These are phyloP conservation scores for Drosophila mercatorum DNA, from an alignment of 2,888 invertebrate genomes.

Conservation along the genomic window DNA sequence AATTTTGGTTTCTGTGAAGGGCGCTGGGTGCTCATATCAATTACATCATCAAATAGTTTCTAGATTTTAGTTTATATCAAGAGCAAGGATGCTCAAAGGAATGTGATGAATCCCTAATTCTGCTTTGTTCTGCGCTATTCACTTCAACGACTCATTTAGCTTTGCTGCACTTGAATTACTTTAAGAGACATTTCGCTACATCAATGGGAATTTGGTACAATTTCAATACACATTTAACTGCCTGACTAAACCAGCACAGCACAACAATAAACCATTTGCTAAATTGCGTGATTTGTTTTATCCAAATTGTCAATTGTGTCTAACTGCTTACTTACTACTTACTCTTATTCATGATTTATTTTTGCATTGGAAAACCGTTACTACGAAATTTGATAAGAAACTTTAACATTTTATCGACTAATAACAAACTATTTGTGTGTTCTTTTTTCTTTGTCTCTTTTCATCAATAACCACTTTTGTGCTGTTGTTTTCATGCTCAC, in stretches of 20 bases:
- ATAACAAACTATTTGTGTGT: constrained; percentile 69
- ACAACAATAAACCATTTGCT: constrained; percentile 7
- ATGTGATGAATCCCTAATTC: no score
- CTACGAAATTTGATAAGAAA: constrained; percentile 16
- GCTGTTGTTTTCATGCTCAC: constrained; percentile 56
- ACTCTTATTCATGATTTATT: constrained; percentile 7
- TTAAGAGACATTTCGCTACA: neutral
- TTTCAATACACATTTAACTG: constrained; percentile 8
- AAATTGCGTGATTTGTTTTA: constrained; percentile 3
- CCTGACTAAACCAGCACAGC: constrained; percentile 19
- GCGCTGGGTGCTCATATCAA: no score
- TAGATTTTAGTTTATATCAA: no score
- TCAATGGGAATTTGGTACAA: neutral
- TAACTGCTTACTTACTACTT: constrained; percentile 1
- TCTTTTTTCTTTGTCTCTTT: constrained; percentile 80
- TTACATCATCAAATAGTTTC: no score
- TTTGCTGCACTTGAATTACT: neutral
- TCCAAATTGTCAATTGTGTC: constrained; percentile 8
- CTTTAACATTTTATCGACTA: constrained; percentile 57
- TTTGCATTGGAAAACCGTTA: constrained; percentile 6
- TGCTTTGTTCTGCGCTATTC: no score
- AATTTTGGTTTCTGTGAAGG: no score
- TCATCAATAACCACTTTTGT: constrained; percentile 68
- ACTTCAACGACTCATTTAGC: neutral
- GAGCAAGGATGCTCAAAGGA: no score